Percentiles rank a stretch among this genome's conserved stretches.
phyloP scores from a whole-genome alignment of 2,797 vertebrate species.

The Ispidina picta region DNA sequence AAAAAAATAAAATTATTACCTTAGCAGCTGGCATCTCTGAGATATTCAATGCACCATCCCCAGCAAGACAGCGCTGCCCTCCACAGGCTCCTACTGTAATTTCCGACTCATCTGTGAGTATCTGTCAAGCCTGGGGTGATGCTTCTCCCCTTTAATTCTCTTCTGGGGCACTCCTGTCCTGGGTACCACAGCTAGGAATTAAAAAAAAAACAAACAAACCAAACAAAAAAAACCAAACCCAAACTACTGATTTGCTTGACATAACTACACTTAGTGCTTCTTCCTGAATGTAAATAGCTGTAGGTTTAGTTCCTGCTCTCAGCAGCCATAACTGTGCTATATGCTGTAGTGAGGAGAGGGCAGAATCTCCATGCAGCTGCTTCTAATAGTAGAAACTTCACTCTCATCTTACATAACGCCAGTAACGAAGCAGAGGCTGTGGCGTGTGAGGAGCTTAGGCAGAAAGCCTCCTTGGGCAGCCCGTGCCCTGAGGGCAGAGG shows the following conservation, averaged over 20 bases:
- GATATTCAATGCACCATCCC: background rate
- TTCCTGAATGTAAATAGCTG: conserved; percentile 1
- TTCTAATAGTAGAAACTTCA: conserved; percentile 37
- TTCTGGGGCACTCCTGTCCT: background rate
- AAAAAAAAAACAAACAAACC: background rate
- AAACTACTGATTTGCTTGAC: background rate
- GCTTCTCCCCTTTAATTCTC: background rate
- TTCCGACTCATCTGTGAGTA: background rate
- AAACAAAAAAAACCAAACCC: background rate
- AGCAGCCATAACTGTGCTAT: background rate
- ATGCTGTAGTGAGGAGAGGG: background rate
- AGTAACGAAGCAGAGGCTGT: background rate
- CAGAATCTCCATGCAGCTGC: background rate
- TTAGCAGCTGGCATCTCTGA: conserved; percentile 41
- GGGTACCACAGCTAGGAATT: background rate
- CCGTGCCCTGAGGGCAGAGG: background rate
- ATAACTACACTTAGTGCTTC: background rate
- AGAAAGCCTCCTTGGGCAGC: conserved; percentile 18
- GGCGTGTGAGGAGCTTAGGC: background rate
- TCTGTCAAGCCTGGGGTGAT: background rate
- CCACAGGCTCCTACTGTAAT: conserved; percentile 34
- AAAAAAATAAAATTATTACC: conserved; percentile 29
- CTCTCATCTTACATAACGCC: background rate
- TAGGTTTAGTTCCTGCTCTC: background rate
- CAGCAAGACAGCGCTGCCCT: conserved; percentile 36